Conservation (phyloP, 2,888 invertebrate genomes). For the Sepiola atlantica region DNA sequence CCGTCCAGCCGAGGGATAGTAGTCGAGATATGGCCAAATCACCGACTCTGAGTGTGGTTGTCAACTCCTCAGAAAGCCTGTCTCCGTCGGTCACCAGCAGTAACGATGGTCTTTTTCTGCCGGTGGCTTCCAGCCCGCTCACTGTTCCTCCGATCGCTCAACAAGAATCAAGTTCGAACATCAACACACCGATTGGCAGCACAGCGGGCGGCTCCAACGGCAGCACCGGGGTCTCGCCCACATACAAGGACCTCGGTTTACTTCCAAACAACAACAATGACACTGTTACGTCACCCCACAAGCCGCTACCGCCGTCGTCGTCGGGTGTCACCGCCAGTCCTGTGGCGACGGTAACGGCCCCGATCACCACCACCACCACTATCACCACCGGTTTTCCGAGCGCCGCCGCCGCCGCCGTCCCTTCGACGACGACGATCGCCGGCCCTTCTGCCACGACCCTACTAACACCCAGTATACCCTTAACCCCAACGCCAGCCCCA, state of each 20-base stretch:
- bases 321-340: neutral
- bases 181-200: slow-evolving; percentile 39
- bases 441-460: slow-evolving; percentile 23
- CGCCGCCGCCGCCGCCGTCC: slow-evolving; percentile 44
- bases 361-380: slow-evolving; percentile 35
- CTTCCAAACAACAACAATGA: slow-evolving; percentile 42
- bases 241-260: slow-evolving; percentile 24
- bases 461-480: neutral
- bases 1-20: slow-evolving; percentile 47
- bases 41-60: slow-evolving; percentile 45
- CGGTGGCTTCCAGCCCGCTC: slow-evolving; percentile 42
- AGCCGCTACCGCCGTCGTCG: slow-evolving; percentile 35
- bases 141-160: slow-evolving; percentile 35
- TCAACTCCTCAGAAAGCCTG: slow-evolving; percentile 43
- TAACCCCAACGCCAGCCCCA: slow-evolving; percentile 20
- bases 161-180: slow-evolving; percentile 22
- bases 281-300: slow-evolving; percentile 12
- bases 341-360: slow-evolving; percentile 13
- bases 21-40: slow-evolving; percentile 44
- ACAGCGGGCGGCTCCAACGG: neutral
- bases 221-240: slow-evolving; percentile 39
- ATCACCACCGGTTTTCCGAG: neutral
- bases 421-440: slow-evolving; percentile 48
- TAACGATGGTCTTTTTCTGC: slow-evolving; percentile 43
- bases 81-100: slow-evolving; percentile 41